Percentiles rank a stretch among this genome's conserved stretches.
Evolutionary conservation across 2,888 invertebrate species (phyloP).

Genomic region (Oasisia sp.): DNA sequence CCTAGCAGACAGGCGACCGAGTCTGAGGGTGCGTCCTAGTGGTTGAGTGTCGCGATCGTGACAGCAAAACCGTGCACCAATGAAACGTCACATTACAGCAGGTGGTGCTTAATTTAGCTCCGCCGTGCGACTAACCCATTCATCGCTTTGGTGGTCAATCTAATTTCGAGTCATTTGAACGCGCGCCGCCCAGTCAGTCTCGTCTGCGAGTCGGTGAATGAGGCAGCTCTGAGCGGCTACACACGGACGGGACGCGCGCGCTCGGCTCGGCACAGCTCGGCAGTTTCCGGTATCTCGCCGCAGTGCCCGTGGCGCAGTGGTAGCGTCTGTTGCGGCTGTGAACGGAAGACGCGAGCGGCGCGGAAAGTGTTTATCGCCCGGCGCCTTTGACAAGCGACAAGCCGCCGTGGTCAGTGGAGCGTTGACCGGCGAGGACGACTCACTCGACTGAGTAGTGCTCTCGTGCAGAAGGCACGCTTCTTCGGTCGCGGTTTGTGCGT

Average conservation of each 20-base stretch:
- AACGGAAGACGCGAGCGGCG: not conserved
- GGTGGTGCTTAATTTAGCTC: constrained; percentile 10
- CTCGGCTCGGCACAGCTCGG: not conserved
- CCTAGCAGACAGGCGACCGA: not conserved
- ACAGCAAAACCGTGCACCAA: constrained; percentile 4
- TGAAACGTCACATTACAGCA: not conserved
- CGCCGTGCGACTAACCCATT: not conserved
- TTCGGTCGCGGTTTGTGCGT: not conserved
- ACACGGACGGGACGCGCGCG: not conserved
- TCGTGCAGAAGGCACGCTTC: not conserved
- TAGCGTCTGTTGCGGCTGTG: not conserved
- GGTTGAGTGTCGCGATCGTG: not conserved
- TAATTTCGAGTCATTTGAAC: not conserved
- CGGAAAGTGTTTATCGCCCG: constrained; percentile 8
- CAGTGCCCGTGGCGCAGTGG: not conserved
- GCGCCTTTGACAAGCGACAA: constrained; percentile 11
- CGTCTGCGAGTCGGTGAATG: not conserved
- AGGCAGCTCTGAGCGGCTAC: not conserved
- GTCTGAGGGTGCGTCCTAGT: not conserved
- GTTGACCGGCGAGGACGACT: not conserved
- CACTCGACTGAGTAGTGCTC: not conserved
- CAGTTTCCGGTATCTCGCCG: not conserved
- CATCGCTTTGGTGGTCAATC: not conserved
- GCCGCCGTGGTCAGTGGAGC: constrained; percentile 17
- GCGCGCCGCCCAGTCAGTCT: not conserved